A percentile compares a stretch with the other conserved stretches of the same genome.
phyloP scores from a whole-genome alignment of 2,797 vertebrate species.

The Coregonus sp. region DNA sequence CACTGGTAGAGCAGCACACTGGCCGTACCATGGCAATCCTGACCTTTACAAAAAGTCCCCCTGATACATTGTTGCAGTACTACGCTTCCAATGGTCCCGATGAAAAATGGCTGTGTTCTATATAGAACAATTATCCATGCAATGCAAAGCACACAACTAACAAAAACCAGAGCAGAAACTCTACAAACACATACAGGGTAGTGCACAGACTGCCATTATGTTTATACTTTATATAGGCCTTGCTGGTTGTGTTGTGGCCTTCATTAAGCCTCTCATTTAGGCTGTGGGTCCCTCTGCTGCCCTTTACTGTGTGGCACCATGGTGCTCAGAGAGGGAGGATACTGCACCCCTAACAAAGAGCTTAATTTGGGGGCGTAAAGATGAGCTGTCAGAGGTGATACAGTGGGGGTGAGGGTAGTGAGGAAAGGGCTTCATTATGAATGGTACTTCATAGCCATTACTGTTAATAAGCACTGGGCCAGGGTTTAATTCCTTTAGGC shows the following conservation, averaged over 20 bases:
- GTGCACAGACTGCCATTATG: slow-evolving; percentile 43
- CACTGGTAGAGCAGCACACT: background rate
- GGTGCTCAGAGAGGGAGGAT: slow-evolving; percentile 58
- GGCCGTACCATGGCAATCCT: background rate
- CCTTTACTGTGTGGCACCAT: slow-evolving; percentile 61
- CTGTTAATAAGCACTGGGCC: background rate
- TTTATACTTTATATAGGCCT: slow-evolving; percentile 46
- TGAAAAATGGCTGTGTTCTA: slow-evolving; percentile 48
- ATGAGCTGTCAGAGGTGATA: slow-evolving; percentile 60
- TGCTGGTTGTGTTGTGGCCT: slow-evolving; percentile 67
- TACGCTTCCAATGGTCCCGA: slow-evolving; percentile 26
- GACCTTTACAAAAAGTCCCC: background rate
- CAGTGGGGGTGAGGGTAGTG: slow-evolving; percentile 26
- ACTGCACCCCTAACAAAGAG: slow-evolving; percentile 58
- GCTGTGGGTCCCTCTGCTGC: slow-evolving; percentile 50
- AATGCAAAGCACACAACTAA: slow-evolving; percentile 15
- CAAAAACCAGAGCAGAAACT: background rate
- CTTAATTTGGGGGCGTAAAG: slow-evolving; percentile 59
- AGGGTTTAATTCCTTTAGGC: background rate
- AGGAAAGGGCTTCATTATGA: slow-evolving; percentile 48
- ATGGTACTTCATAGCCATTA: slow-evolving; percentile 50
- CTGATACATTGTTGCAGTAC: slow-evolving; percentile 35
- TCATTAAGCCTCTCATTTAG: slow-evolving; percentile 66
- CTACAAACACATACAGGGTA: background rate
- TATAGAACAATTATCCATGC: slow-evolving; percentile 50